Percentiles rank a stretch among this genome's conserved stretches.
Conservation (phyloP, 2,888 invertebrate species). For the Trachelus stipa region DNA sequence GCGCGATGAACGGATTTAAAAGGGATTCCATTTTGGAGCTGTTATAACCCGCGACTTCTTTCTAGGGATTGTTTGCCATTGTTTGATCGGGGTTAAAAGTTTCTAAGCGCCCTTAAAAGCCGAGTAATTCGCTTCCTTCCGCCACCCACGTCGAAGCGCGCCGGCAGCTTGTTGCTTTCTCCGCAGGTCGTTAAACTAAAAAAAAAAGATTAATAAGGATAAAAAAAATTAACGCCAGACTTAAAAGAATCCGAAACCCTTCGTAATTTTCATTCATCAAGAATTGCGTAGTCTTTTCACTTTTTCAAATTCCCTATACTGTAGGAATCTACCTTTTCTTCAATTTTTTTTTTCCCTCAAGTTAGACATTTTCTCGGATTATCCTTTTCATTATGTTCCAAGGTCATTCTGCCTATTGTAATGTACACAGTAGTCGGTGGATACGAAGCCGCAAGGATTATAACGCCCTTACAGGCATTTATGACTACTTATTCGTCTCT, state of each 20-base stretch:
- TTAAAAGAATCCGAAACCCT: not conserved
- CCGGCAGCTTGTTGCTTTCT: not conserved
- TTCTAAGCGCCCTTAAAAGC: constrained; percentile 24
- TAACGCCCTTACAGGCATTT: constrained; percentile 2
- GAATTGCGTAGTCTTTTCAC: not conserved
- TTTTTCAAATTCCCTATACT: not conserved
- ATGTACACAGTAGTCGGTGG: not conserved
- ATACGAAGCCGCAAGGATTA: not conserved
- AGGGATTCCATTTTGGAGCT: not conserved
- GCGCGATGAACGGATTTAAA: constrained; percentile 3
- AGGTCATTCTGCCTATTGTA: not conserved
- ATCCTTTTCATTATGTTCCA: not conserved
- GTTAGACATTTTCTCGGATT: not conserved
- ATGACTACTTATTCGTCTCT: constrained; percentile 7
- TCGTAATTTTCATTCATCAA: not conserved
- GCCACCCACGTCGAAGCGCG: constrained; percentile 18
- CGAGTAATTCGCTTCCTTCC: constrained; percentile 20
- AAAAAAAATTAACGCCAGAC: not conserved
- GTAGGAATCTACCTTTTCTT: not conserved
- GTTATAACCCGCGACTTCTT: not conserved
- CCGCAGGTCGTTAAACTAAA: not conserved
- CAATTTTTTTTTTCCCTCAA: not conserved
- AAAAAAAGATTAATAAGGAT: not conserved
- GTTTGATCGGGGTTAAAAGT: constrained; percentile 24
- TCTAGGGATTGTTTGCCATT: constrained; percentile 20